Base-by-base conservation (phyloP, 2,797 vertebrate genomes). In the Sebastes melanostomus region DNA sequence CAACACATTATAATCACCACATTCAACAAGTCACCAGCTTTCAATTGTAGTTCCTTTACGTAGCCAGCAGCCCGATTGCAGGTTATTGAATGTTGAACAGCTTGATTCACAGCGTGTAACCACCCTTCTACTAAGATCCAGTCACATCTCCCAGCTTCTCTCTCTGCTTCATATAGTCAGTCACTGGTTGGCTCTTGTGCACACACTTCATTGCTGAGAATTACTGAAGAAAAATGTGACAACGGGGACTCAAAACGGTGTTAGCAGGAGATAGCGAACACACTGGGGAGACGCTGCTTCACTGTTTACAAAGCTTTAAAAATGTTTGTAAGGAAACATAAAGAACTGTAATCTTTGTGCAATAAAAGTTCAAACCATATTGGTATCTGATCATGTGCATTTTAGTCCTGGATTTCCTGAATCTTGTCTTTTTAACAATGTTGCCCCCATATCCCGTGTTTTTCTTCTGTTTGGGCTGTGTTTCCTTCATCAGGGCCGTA, bases 301-400 rank as follows among this genome's bases (percentile, higher is more conserved):
- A 91, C 90, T 86, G 95, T 96, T 95, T 94, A 94, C 94, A 94
- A 92, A 93, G 94, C 94, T 95, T 94, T 92, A 77, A 93, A 72
- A 72, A 77, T 84, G 91, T 91, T 90, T 95, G 88, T 89, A 89
- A 91, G 88, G 81, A 91, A 89, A 92, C 85, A 62, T 70, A 71
- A 88, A 84, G 79, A 89, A 89, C 77, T 90, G 84, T 91, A 84
- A 85, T 87, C 87, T 91, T 88, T 93, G 95, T 94, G 94, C 93
- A 95, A 95, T 96, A 95, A 95, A 95, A 84, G 80, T 74, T 93
- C 22, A 74, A 92, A 86, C 80, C 66, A 24, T 42, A 36, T 66
- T 52, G 4, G 60, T 66, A 52, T 76, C 36, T 25, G 83, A 27
- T 73, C 32, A 2, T 25, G n/a, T 68, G 24, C 60, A 4, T 38